These are phyloP conservation scores for Cardiocondyla obscurior DNA, from an alignment of 1,140 invertebrate species.

Conservation along the genomic window DNA sequence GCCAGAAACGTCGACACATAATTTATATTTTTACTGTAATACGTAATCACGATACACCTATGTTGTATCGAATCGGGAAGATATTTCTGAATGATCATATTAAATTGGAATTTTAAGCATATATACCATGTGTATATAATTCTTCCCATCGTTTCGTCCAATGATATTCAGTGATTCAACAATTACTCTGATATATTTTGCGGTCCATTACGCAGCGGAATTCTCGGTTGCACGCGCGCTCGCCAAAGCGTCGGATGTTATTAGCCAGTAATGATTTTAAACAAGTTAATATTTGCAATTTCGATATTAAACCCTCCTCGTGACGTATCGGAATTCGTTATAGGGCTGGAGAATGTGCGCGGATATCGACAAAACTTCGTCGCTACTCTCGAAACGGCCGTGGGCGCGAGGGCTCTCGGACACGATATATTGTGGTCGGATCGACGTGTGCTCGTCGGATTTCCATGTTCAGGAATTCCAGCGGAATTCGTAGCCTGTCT, in stretches of 20 bases:
- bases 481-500: conserved; percentile 63
- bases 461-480: conserved; percentile 69
- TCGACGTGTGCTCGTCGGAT: conserved; percentile 59
- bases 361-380: conserved; percentile 69
- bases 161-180: conserved; percentile 33
- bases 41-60: background rate
- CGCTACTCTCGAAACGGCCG: conserved; percentile 44
- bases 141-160: conserved; percentile 12
- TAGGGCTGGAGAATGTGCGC: conserved; percentile 42
- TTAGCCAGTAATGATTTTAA: conserved; percentile 64
- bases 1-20: background rate
- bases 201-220: conserved; percentile 36
- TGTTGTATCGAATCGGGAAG: background rate
- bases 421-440: conserved; percentile 61
- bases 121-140: no score
- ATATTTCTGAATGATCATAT: background rate
- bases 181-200: conserved; percentile 48
- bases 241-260: conserved; percentile 26
- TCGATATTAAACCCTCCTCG: conserved; percentile 64
- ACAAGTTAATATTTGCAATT: conserved; percentile 59
- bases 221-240: conserved; percentile 1
- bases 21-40: background rate
- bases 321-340: conserved; percentile 68
- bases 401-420: conserved; percentile 24
- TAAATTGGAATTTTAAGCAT: conserved; percentile 12